These are phyloP conservation scores for Machimus atricapillus DNA, from an alignment of 2,888 invertebrate species.

Conservation along the genomic window DNA sequence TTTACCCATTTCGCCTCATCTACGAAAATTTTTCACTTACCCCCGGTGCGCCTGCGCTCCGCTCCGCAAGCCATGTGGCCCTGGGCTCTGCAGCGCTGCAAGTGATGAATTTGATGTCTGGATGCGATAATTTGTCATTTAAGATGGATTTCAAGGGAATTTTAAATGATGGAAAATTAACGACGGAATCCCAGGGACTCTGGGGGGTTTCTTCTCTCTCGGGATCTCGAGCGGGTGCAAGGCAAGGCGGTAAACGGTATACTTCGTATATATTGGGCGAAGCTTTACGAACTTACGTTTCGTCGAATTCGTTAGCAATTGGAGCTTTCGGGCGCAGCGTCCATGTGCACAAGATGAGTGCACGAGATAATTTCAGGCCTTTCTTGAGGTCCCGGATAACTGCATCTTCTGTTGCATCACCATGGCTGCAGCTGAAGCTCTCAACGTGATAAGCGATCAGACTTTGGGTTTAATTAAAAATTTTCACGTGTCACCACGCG, in stretches of 20 bases:
- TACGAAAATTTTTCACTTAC: constrained; percentile 32
- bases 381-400: neutral
- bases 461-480: constrained; percentile 19
- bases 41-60: neutral
- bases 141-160: constrained; percentile 47
- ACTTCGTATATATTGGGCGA: neutral
- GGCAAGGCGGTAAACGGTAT: neutral
- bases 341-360: neutral
- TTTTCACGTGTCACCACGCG: neutral
- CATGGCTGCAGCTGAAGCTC: neutral
- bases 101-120: constrained; percentile 48
- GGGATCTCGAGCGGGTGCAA: neutral
- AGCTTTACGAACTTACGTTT: constrained; percentile 23
- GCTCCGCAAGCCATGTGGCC: neutral
- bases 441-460: constrained; percentile 24
- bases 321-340: constrained; percentile 15
- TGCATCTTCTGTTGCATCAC: neutral
- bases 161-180: constrained; percentile 47
- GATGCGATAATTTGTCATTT: constrained; percentile 47
- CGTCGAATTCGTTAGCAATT: neutral
- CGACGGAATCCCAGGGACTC: constrained; percentile 25
- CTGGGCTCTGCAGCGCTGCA: constrained; percentile 17
- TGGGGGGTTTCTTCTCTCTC: neutral
- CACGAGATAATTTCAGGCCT: constrained; percentile 13
- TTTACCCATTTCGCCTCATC: constrained; percentile 19